phyloP scores from a whole-genome alignment of 2,113 vertebrate species.

The Opisthocomus hoazin region DNA sequence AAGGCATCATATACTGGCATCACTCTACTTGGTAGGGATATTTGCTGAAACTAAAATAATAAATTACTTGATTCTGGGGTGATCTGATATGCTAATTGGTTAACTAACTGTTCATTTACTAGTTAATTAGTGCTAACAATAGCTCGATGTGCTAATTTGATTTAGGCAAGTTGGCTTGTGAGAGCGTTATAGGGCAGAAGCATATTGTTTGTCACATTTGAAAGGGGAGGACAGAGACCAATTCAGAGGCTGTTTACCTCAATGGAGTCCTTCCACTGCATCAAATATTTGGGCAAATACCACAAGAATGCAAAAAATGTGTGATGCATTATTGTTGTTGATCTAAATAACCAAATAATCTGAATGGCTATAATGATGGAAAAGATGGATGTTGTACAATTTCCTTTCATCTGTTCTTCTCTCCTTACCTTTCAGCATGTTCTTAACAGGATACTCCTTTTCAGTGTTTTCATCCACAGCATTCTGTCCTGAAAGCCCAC shows the following conservation, averaged over 20 bases:
- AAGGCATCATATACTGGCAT: neutral
- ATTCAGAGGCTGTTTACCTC: neutral
- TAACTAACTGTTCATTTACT: neutral
- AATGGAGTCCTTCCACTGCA: neutral
- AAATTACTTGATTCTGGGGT: neutral
- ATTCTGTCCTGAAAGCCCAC: neutral
- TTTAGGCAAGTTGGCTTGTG: neutral
- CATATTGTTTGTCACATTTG: neutral
- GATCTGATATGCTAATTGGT: neutral
- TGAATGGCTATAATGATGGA: neutral
- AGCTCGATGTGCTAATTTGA: neutral
- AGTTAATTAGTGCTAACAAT: neutral
- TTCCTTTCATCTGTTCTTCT: neutral
- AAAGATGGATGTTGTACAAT: neutral
- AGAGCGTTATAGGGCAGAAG: neutral
- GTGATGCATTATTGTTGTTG: neutral
- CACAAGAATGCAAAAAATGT: neutral
- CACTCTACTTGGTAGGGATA: neutral
- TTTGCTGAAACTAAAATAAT: neutral
- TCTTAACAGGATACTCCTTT: neutral
- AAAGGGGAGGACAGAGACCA: neutral
- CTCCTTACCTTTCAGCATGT: neutral
- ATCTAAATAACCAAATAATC: neutral
- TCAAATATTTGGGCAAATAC: neutral
- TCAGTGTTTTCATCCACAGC: neutral